phyloP scores from a whole-genome alignment of 2,797 vertebrate species.

The Threskiornis aethiopicus region DNA sequence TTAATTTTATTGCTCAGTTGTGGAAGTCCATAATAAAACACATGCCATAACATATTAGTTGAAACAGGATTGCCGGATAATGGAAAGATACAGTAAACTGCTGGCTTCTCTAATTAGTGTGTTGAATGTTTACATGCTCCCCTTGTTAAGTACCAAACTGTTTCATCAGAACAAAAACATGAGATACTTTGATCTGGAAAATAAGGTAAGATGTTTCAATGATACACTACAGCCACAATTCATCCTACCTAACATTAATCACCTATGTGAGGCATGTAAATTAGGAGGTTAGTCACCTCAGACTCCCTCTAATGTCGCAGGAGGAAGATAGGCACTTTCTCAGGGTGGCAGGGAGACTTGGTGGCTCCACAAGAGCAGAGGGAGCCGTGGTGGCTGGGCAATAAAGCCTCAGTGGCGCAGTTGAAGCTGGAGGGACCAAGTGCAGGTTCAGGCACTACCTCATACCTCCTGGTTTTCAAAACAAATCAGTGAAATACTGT shows the following conservation, averaged over 20 bases:
- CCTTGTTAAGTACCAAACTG: constrained; percentile 28
- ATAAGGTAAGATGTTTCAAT: constrained; percentile 43
- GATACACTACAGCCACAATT: constrained; percentile 18
- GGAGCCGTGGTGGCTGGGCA: neutral
- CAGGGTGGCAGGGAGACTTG: neutral
- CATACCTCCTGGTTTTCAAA: neutral
- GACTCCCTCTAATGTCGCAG: constrained; percentile 13
- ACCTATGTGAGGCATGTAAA: constrained; percentile 19
- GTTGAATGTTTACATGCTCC: neutral
- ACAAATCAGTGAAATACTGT: neutral
- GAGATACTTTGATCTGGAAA: constrained; percentile 61
- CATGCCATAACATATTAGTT: neutral
- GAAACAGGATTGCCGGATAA: constrained; percentile 10
- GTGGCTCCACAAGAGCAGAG: neutral
- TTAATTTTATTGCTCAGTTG: neutral
- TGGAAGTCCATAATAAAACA: constrained; percentile 32
- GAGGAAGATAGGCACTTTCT: constrained; percentile 38
- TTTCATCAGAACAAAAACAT: constrained; percentile 44
- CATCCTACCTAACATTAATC: neutral
- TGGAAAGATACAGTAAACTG: constrained; percentile 23
- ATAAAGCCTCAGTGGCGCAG: fast-evolving
- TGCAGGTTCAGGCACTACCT: neutral
- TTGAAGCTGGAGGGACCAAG: neutral
- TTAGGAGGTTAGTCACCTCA: constrained; percentile 40
- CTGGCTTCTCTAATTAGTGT: constrained; percentile 29